Conservation (phyloP, 2,888 invertebrate species). For the Anodontia alba region DNA sequence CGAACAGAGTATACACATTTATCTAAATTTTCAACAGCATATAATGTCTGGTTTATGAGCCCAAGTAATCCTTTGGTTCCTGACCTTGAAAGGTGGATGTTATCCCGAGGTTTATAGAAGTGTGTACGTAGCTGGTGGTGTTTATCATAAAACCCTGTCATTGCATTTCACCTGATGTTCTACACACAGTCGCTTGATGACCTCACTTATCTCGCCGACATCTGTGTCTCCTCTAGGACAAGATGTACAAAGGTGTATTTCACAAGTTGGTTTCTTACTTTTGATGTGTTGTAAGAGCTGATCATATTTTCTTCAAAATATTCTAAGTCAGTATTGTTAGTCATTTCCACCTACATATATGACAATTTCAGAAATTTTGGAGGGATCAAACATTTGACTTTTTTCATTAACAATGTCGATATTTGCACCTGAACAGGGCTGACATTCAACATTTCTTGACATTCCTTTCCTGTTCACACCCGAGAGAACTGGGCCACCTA, state of each 20-base stretch:
- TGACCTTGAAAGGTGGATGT: background rate
- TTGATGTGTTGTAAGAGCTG: background rate
- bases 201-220: background rate
- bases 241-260: background rate
- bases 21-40: constrained; percentile 4
- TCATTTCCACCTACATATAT: constrained; percentile 16
- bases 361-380: constrained; percentile 3
- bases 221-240: constrained; percentile 19
- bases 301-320: constrained; percentile 15
- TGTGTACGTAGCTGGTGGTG: background rate
- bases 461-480: constrained; percentile 12
- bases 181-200: background rate
- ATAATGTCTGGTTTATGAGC: background rate
- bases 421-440: background rate
- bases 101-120: constrained; percentile 10
- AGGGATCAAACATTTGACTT: background rate
- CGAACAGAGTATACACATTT: background rate
- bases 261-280: background rate
- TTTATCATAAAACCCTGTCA: constrained; percentile 12
- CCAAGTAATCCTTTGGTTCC: too few relatives aligned
- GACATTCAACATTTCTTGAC: background rate
- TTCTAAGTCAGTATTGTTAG: constrained; percentile 12
- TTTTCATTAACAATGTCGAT: background rate
- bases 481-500: background rate
- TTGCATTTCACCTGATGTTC: background rate